phyloP scores from a whole-genome alignment of 2,797 vertebrate species.

The Triplophysa bombifrons region DNA sequence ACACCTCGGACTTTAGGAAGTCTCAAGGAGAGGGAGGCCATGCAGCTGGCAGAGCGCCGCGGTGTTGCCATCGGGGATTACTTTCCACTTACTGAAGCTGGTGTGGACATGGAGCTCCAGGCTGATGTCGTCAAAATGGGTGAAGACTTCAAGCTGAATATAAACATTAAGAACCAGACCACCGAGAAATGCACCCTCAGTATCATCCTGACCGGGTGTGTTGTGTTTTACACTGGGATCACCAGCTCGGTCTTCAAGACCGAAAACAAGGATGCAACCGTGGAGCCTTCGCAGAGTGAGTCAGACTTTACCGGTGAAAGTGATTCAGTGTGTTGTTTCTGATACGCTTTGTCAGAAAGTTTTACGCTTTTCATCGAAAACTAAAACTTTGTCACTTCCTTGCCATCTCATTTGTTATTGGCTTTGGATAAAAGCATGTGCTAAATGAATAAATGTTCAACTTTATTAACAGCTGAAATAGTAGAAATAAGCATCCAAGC shows the following conservation, averaged over 20 bases:
- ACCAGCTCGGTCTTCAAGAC: constrained; percentile 70
- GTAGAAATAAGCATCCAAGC: constrained; percentile 26
- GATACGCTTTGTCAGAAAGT: too few relatives aligned
- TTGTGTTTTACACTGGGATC: constrained; percentile 87
- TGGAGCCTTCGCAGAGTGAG: constrained; percentile 59
- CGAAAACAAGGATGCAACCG: constrained; percentile 31
- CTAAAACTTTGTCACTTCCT: neutral
- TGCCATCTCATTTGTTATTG: too few relatives aligned
- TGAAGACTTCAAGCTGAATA: constrained; percentile 74
- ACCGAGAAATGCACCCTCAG: constrained; percentile 52
- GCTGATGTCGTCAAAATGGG: constrained; percentile 68
- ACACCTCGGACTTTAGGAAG: constrained; percentile 70
- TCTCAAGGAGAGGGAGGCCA: constrained; percentile 68
- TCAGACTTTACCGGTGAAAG: neutral
- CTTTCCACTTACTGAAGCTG: neutral
- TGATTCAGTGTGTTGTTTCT: too few relatives aligned
- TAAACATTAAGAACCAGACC: constrained; percentile 77
- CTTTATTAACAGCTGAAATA: constrained; percentile 44
- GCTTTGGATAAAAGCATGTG: too few relatives aligned
- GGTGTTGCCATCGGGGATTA: constrained; percentile 67
- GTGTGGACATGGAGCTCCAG: constrained; percentile 71
- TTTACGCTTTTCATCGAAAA: neutral
- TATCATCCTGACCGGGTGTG: constrained; percentile 69
- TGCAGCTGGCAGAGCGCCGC: constrained; percentile 75
- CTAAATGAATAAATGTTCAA: neutral